Evolutionary conservation across 2,113 vertebrate genomes (phyloP), one percentile per base, ranked within the genome.

Genomic region (Myiagra hebetior): DNA sequence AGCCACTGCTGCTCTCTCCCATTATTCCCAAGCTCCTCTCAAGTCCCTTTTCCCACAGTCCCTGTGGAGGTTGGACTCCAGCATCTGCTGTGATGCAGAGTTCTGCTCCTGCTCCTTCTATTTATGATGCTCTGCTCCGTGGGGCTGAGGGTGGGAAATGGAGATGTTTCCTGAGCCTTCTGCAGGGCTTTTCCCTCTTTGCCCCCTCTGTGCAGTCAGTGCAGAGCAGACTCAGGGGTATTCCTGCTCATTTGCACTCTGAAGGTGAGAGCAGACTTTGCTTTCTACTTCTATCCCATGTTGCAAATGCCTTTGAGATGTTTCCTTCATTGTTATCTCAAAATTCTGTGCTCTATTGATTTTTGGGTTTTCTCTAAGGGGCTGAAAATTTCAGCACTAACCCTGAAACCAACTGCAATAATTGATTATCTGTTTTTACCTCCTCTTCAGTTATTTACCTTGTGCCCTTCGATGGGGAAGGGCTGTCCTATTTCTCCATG

Each of bases 341-440:
- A 50, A 89, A 80, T 88, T 81, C 81, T 74, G 33, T 15, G n/a
- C 84, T 92, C 6, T 88, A 97, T 95, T 84, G 96, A 97, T 96
- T 96, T 96, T 74, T n/a, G 37, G 30, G 28, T 94, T 95, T 94
- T 68, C 91, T 94, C 79, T 52, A 53, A 93, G 47, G 93, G 84
- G 80, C 70, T 95, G 93, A 95, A 86, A 88, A 82, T 93, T 95
- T 89, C 81, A 84, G 39, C 72, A 59, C 69, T 88, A 85, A 76
- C 91, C 92, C 96, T 52, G 93, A 78, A 97, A 92, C 75, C 62
- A 93, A n/a, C 28, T 87, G 65, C 88, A 96, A 65, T 93, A 97
- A 97, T 95, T 93, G 95, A 96, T 96, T 97, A 96, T 93, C 95
- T 95, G 92, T 70, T 96, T 96, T 94, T 93, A 42, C 89, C 91